phyloP scores from a whole-genome alignment of 1,140 invertebrate species.

The Papilio polytes region DNA sequence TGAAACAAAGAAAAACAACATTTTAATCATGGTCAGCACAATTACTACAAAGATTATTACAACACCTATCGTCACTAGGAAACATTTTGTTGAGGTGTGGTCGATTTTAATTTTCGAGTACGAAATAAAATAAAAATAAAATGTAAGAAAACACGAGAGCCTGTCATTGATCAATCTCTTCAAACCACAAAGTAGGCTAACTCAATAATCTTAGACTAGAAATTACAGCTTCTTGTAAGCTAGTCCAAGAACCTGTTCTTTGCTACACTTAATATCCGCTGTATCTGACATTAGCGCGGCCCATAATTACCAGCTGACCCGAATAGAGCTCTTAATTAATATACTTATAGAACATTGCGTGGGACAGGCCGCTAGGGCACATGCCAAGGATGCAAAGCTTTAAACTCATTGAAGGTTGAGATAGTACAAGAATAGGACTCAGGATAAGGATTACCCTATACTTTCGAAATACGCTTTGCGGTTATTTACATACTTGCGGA shows the following conservation, averaged over 20 bases:
- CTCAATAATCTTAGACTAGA: conserved; percentile 10
- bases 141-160: neutral
- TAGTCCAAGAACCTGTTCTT: conserved; percentile 41
- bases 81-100: neutral
- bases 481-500: neutral
- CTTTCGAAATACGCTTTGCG: no score
- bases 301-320: conserved; percentile 72
- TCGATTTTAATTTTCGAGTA: neutral
- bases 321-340: conserved; percentile 61
- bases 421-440: neutral
- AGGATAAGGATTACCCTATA: no score
- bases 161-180: neutral
- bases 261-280: conserved; percentile 43
- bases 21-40: no score
- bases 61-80: neutral
- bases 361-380: conserved; percentile 31
- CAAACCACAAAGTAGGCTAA: neutral
- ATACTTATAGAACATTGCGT: conserved; percentile 38
- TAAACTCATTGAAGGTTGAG: neutral
- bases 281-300: conserved; percentile 62
- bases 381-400: conserved; percentile 26
- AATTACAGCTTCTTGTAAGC: conserved; percentile 14
- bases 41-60: neutral
- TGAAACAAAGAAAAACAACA: neutral
- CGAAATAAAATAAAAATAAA: neutral